These are phyloP conservation scores for Willowsia nigromaculata DNA, from an alignment of 2,888 invertebrate species.

Conservation along the genomic window DNA sequence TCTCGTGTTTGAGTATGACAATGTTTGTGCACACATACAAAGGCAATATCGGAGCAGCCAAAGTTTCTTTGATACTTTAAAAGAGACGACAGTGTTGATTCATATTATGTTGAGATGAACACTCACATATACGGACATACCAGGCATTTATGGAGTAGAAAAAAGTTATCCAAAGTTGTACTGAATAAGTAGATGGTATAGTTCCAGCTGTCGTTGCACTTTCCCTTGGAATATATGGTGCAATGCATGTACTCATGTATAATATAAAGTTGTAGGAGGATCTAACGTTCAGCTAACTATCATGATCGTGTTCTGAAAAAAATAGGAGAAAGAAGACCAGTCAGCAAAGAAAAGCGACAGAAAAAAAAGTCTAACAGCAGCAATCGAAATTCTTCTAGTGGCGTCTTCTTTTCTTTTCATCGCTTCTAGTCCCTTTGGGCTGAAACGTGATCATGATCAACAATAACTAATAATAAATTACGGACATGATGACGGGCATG, in stretches of 20 bases:
- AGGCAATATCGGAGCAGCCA: not conserved
- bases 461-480: conserved; percentile 48
- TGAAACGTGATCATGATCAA: conserved; percentile 53
- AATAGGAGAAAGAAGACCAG: not conserved
- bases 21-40: not conserved
- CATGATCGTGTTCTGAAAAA: not conserved
- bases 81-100: not conserved
- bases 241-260: not conserved
- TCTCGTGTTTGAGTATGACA: not conserved
- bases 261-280: not conserved
- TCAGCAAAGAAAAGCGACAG: not conserved
- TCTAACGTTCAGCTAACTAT: not conserved
- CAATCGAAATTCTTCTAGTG: conserved; percentile 17
- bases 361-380: conserved; percentile 3
- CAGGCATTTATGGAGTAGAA: not conserved
- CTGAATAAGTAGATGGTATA: not conserved
- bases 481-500: conserved; percentile 38
- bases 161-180: not conserved
- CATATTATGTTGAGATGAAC: not conserved
- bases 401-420: not conserved
- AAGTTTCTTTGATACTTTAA: not conserved
- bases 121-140: not conserved
- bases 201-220: not conserved
- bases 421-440: conserved; percentile 22
- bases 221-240: too few species aligned